phyloP scores from a whole-genome alignment of 1,140 invertebrate genomes.

The Pachyrhynchus sulphureomaculatus region DNA sequence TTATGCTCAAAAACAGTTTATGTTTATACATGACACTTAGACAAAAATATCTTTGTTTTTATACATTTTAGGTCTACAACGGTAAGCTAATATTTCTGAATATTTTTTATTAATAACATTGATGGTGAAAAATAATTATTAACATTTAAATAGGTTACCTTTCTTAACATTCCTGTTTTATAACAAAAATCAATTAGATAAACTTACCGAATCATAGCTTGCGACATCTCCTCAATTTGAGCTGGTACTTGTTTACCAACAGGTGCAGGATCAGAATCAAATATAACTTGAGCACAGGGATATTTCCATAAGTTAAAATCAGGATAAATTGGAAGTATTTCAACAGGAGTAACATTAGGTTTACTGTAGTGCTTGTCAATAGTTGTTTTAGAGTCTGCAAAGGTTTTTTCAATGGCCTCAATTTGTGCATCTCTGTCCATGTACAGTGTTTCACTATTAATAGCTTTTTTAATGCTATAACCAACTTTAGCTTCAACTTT shows the following conservation, averaged over 20 bases:
- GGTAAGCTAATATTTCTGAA: too few relatives aligned
- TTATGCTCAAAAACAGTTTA: too few relatives aligned
- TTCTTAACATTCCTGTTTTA: too few relatives aligned
- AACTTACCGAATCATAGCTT: slow-evolving; percentile 90
- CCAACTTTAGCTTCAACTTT: slow-evolving; percentile 98
- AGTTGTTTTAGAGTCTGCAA: slow-evolving; percentile 84
- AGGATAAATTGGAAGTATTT: slow-evolving; percentile 86
- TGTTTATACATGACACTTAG: too few relatives aligned
- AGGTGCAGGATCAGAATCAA: slow-evolving; percentile 94
- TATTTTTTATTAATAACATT: too few relatives aligned
- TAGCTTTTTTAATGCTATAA: slow-evolving; percentile 94
- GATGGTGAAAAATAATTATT: too few relatives aligned
- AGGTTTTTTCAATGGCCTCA: slow-evolving; percentile 96
- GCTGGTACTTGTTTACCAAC: slow-evolving; percentile 77
- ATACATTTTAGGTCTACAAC: too few relatives aligned
- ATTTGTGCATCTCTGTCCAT: slow-evolving; percentile 98
- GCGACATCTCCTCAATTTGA: slow-evolving; percentile 96
- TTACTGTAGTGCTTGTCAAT: slow-evolving; percentile 95
- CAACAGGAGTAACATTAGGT: slow-evolving; percentile 88
- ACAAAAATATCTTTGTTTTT: too few relatives aligned
- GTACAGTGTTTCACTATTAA: slow-evolving; percentile 93
- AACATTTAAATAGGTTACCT: too few relatives aligned
- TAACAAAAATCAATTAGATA: neutral
- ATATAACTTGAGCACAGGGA: slow-evolving; percentile 97
- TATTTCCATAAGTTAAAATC: slow-evolving; percentile 97